A percentile compares a stretch with the other conserved stretches of the same genome.
Conservation (phyloP, 2,797 vertebrate species). For the Anguilla obscura region DNA sequence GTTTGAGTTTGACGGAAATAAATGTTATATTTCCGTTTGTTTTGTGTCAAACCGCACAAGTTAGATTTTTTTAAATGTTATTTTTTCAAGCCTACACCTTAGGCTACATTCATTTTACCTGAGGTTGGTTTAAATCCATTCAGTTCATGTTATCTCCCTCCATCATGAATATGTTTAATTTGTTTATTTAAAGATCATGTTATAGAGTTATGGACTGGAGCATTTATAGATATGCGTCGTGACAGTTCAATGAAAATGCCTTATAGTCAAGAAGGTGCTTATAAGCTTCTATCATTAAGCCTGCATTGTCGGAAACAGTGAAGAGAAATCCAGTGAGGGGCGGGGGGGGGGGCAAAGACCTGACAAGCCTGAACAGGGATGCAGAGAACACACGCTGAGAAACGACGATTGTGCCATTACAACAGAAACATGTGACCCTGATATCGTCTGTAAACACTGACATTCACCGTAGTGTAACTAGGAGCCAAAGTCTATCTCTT, state of each 20-base stretch:
- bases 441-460: constrained; percentile 44
- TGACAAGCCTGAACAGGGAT: not conserved
- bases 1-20: not conserved
- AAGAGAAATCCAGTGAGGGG: not conserved
- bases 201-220: constrained; percentile 6
- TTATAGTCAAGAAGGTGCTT: not conserved
- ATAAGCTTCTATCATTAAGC: not conserved
- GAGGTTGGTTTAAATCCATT: not conserved
- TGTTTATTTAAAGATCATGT: constrained; percentile 30
- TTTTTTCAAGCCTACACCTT: not conserved
- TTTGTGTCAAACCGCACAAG: not conserved
- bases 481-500: constrained; percentile 67
- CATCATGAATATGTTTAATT: not conserved
- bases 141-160: not conserved
- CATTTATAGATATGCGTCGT: not conserved
- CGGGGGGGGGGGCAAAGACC: not conserved
- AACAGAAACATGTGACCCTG: constrained; percentile 52
- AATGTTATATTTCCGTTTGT: not conserved
- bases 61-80: not conserved
- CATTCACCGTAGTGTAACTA: constrained; percentile 53
- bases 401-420: not conserved
- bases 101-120: not conserved
- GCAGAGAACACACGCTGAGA: not conserved
- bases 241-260: not conserved
- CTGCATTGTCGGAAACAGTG: not conserved